Evolutionary conservation across 2,797 vertebrate genomes (phyloP).

Genomic region (Vireo griseus): DNA sequence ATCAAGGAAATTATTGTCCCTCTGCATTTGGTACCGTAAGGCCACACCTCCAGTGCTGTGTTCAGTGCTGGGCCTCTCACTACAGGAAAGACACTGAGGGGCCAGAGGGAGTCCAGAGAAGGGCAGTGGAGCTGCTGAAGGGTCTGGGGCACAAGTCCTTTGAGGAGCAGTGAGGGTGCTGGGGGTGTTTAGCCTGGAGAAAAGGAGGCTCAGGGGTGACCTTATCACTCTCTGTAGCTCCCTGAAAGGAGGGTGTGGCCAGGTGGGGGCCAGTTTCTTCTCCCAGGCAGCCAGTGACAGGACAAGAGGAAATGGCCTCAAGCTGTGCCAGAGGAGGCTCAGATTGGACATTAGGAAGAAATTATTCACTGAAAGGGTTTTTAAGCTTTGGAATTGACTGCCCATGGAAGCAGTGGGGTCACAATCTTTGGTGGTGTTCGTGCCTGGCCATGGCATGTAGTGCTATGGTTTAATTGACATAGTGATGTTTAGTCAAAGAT

Average conservation of each 20-base stretch:
- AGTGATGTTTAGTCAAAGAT: neutral
- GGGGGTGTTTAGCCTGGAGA: neutral
- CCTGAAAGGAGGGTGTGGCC: neutral
- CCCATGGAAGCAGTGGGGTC: neutral
- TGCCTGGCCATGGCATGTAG: neutral
- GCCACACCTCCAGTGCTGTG: neutral
- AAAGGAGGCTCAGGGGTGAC: neutral
- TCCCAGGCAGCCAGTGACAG: rapidly evolving
- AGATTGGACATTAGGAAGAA: neutral
- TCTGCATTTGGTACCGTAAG: neutral
- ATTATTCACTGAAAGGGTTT: neutral
- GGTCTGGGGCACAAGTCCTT: neutral
- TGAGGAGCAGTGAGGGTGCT: neutral
- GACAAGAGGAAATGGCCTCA: neutral
- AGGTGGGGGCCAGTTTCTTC: rapidly evolving
- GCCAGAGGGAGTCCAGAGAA: neutral
- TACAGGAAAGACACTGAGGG: rapidly evolving
- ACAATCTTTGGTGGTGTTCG: neutral
- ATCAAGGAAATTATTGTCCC: rapidly evolving
- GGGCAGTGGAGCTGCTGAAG: rapidly evolving
- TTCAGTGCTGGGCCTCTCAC: neutral
- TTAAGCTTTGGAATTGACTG: neutral
- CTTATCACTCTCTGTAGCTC: rapidly evolving
- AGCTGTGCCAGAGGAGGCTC: neutral
- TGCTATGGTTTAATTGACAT: neutral